Percentiles rank a stretch among this genome's conserved stretches.
These are phyloP conservation scores for Passerculus sandwichensis DNA, from an alignment of 2,797 vertebrate genomes.

Conservation along the genomic window DNA sequence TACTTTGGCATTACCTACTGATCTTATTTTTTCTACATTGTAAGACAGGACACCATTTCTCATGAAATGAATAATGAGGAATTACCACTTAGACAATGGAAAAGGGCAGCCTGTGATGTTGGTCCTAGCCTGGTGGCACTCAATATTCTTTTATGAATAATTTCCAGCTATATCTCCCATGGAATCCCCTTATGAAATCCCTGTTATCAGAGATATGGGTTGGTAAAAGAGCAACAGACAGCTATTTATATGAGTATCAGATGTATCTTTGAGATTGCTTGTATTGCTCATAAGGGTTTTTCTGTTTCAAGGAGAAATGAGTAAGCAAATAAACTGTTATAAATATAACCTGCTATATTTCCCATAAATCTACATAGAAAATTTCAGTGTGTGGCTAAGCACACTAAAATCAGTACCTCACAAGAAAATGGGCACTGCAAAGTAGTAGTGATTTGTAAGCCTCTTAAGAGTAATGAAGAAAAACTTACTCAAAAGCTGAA, in stretches of 20 bases:
- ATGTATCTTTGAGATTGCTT: background rate
- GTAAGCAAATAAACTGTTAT: background rate
- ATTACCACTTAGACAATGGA: background rate
- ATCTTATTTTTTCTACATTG: background rate
- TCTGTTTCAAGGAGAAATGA: conserved; percentile 1
- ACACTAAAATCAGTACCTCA: background rate
- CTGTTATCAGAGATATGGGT: background rate
- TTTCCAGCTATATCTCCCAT: background rate
- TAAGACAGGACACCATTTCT: conserved; percentile 30
- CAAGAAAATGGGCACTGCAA: background rate
- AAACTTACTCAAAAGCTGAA: background rate
- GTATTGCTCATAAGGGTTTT: background rate
- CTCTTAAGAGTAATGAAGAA: background rate
- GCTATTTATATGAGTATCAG: background rate
- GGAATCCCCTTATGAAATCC: background rate
- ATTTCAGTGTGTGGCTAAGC: background rate
- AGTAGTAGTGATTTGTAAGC: background rate
- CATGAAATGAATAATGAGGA: background rate
- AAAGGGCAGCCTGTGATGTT: background rate
- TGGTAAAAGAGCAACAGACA: background rate
- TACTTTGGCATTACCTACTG: conserved; percentile 13
- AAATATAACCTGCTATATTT: background rate
- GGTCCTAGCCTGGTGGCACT: background rate
- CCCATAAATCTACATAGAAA: background rate
- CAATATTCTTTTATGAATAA: conserved; percentile 7